Conservation (phyloP, 2,113 vertebrate genomes). For the Ceratotherium simum region DNA sequence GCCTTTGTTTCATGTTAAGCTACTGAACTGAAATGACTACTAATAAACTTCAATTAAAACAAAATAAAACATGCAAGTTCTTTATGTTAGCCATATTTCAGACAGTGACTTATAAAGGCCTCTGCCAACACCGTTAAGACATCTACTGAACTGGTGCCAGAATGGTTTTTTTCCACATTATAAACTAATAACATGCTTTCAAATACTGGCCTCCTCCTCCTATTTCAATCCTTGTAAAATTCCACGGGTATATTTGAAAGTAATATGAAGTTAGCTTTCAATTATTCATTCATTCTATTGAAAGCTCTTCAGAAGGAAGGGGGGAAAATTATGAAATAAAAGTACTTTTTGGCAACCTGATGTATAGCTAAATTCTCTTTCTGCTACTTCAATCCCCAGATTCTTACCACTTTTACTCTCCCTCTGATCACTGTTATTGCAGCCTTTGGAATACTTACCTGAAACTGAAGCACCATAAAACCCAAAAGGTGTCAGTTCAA, state of each 20-base stretch:
- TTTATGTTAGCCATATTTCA: not conserved
- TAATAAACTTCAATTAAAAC: constrained; percentile 31
- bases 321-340: not conserved
- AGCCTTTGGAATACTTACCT: not conserved
- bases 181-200: constrained; percentile 10
- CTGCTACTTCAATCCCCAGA: not conserved
- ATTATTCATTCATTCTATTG: not conserved
- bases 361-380: not conserved
- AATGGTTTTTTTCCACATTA: not conserved
- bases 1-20: not conserved
- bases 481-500: not conserved
- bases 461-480: not conserved
- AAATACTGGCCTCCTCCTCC: not conserved
- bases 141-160: not conserved
- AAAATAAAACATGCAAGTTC: constrained; percentile 40
- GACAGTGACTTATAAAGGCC: not conserved
- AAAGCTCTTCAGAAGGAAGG: not conserved
- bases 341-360: not conserved
- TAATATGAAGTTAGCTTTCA: not conserved
- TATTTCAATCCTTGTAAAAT: not conserved
- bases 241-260: not conserved
- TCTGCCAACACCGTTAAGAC: not conserved
- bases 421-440: not conserved
- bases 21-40: not conserved
- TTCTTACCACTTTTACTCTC: not conserved